phyloP scores from a whole-genome alignment of 1,140 invertebrate species.

The Drosophila sulfurigaster region DNA sequence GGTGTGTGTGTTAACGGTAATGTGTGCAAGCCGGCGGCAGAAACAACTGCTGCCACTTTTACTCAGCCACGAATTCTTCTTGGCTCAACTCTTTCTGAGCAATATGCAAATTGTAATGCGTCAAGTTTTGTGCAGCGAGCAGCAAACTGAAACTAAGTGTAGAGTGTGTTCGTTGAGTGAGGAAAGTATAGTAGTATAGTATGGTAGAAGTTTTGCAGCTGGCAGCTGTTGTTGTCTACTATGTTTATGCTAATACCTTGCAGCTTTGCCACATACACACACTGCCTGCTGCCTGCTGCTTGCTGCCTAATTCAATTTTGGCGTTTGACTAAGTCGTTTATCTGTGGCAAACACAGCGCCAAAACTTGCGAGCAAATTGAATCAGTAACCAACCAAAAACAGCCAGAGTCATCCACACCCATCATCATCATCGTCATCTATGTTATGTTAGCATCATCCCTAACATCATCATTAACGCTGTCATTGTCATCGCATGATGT shows the following conservation, averaged over 20 bases:
- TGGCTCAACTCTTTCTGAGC: slow-evolving; percentile 1
- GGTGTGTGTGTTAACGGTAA: slow-evolving; percentile 4
- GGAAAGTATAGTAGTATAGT: not conserved
- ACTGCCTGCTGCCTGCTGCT: not conserved
- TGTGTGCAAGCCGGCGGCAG: slow-evolving; percentile 29
- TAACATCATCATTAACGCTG: slow-evolving; percentile 31
- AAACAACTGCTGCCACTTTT: slow-evolving; percentile 8
- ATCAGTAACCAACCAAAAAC: slow-evolving; percentile 61
- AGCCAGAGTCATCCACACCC: slow-evolving; percentile 22
- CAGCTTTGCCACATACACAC: slow-evolving; percentile 33
- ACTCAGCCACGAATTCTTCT: too few relatives aligned
- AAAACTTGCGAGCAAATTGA: slow-evolving; percentile 68
- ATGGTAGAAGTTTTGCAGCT: slow-evolving; percentile 42
- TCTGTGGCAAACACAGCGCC: slow-evolving; percentile 56
- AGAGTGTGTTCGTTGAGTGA: not conserved
- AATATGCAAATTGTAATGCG: slow-evolving; percentile 75
- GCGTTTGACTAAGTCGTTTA: slow-evolving; percentile 75
- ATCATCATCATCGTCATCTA: slow-evolving; percentile 9
- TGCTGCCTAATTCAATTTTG: slow-evolving; percentile 70
- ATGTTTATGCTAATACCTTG: slow-evolving; percentile 59
- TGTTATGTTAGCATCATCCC: not conserved
- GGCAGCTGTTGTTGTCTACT: not conserved
- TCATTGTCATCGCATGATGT: slow-evolving; percentile 37
- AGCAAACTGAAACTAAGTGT: slow-evolving; percentile 4
- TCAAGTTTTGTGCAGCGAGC: slow-evolving; percentile 39